phyloP scores from a whole-genome alignment of 2,797 vertebrate genomes.

The Sebastolobus alascanus region DNA sequence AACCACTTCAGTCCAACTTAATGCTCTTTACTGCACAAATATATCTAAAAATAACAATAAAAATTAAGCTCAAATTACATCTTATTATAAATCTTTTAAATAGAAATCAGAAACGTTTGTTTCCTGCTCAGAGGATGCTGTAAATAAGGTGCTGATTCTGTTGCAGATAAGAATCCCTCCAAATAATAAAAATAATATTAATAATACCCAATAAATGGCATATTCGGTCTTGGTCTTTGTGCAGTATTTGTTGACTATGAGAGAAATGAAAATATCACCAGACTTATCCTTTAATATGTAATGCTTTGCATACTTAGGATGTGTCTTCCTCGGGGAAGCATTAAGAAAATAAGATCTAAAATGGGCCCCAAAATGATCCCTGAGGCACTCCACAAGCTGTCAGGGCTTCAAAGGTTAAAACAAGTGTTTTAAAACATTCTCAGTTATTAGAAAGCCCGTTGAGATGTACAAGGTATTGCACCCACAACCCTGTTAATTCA shows the following conservation, averaged over 20 bases:
- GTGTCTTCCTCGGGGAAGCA: not conserved
- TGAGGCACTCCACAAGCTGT: not conserved
- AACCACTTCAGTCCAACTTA: not conserved
- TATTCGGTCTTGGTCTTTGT: not conserved
- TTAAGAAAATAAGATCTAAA: not conserved
- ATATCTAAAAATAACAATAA: rapidly evolving
- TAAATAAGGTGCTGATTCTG: not conserved
- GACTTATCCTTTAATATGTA: not conserved
- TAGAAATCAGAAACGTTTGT: too few relatives aligned
- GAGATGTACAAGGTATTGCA: not conserved
- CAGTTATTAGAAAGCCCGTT: not conserved
- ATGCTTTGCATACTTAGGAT: too few relatives aligned
- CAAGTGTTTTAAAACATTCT: not conserved
- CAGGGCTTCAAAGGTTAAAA: not conserved
- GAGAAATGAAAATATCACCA: not conserved
- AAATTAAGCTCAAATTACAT: too few relatives aligned
- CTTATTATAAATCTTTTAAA: not conserved
- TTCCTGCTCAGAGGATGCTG: too few relatives aligned
- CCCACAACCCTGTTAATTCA: not conserved
- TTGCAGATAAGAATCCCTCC: not conserved
- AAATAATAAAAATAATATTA: not conserved
- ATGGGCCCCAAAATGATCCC: not conserved
- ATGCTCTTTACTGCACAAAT: too few relatives aligned
- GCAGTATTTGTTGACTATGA: not conserved
- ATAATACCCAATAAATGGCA: not conserved